phyloP scores from a whole-genome alignment of 2,113 vertebrate species.

The Manacus vitellinus region DNA sequence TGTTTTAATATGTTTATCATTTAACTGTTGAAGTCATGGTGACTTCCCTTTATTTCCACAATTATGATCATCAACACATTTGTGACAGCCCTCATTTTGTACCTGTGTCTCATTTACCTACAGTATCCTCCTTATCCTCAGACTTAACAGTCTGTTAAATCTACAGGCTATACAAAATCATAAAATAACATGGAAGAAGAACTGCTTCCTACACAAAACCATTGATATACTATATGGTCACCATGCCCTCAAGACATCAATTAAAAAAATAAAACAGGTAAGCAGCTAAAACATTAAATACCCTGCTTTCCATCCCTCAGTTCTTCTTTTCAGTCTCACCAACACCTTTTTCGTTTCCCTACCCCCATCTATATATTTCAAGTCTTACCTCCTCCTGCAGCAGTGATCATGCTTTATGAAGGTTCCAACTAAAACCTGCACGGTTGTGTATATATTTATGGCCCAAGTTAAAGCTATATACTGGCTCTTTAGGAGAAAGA shows the following conservation, averaged over 20 bases:
- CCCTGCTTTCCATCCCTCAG: not conserved
- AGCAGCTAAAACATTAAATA: not conserved
- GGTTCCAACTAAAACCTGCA: not conserved
- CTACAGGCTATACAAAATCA: not conserved
- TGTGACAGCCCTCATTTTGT: not conserved
- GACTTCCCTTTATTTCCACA: not conserved
- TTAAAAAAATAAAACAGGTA: not conserved
- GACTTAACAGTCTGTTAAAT: not conserved
- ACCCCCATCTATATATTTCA: not conserved
- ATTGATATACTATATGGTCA: not conserved
- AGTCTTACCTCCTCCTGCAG: not conserved
- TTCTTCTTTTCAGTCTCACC: not conserved
- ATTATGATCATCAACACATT: not conserved
- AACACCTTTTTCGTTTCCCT: not conserved
- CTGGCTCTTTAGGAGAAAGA: not conserved
- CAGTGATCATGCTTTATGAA: not conserved
- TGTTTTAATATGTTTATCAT: not conserved
- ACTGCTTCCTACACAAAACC: not conserved
- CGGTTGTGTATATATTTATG: not conserved
- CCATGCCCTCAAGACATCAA: not conserved
- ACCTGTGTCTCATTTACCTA: not conserved
- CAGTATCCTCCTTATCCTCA: not conserved
- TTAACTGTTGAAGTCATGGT: not conserved
- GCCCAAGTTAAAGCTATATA: not conserved
- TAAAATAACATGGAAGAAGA: not conserved